phyloP scores from a whole-genome alignment of 2,113 vertebrate genomes.

The Hucho hucho region DNA sequence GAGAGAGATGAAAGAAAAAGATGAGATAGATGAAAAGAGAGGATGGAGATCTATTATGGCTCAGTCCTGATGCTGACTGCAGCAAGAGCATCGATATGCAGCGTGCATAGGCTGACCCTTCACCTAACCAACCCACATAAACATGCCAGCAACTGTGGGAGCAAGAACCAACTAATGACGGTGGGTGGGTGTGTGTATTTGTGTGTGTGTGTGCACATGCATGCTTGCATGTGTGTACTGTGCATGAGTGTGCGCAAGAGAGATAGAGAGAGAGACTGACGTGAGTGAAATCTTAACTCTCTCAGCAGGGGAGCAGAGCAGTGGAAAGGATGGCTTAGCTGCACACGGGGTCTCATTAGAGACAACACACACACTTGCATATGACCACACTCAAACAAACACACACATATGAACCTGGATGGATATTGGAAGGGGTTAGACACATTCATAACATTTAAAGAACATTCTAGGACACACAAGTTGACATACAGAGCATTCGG shows the following conservation, averaged over 20 bases:
- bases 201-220: background rate
- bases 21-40: background rate
- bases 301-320: constrained; percentile 22
- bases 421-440: too few species aligned
- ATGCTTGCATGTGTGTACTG: background rate
- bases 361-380: background rate
- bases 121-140: constrained; percentile 10
- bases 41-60: background rate
- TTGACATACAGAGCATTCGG: background rate
- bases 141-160: background rate
- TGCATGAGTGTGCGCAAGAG: too few species aligned
- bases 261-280: background rate
- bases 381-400: background rate
- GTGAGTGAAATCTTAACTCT: constrained; percentile 30
- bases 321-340: constrained; percentile 26
- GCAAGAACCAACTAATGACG: background rate
- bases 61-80: background rate
- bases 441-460: background rate
- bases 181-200: background rate
- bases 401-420: constrained; percentile 11
- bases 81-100: background rate
- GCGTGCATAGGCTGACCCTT: constrained; percentile 1
- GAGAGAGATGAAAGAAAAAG: constrained; percentile 33
- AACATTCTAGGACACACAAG: background rate
- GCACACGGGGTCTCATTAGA: constrained; percentile 51